These are phyloP conservation scores for Ovis canadensis DNA, from an alignment of 2,113 vertebrate species.

Conservation along the genomic window DNA sequence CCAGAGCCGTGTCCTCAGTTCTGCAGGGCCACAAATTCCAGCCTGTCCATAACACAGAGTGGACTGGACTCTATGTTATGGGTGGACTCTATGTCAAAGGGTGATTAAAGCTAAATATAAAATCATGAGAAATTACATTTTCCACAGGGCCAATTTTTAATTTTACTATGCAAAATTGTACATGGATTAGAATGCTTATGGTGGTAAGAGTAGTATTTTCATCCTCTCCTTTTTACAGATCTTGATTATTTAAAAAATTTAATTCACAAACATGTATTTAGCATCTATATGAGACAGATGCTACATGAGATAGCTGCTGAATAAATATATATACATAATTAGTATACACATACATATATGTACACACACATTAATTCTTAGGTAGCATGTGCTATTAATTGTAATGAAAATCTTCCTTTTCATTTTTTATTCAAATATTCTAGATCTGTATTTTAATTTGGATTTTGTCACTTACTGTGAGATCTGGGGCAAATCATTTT, in stretches of 20 bases:
- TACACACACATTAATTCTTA: not conserved
- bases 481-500: not conserved
- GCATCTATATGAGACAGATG: not conserved
- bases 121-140: conserved; percentile 4
- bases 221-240: not conserved
- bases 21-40: not conserved
- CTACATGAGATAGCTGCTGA: not conserved
- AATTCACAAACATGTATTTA: not conserved
- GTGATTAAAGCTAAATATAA: not conserved
- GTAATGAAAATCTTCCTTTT: not conserved
- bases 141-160: not conserved
- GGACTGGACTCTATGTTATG: not conserved
- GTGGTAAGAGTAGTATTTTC: not conserved
- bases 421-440: conserved; percentile 16
- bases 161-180: not conserved
- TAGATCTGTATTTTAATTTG: not conserved
- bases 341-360: not conserved
- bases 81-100: not conserved
- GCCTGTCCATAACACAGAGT: not conserved
- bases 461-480: conserved; percentile 1
- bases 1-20: not conserved
- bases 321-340: not conserved
- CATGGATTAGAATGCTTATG: not conserved
- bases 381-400: not conserved
- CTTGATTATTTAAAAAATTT: not conserved